Evolutionary conservation across 1,140 invertebrate genomes (phyloP).

Genomic region (Leptestheria dahalacensis): DNA sequence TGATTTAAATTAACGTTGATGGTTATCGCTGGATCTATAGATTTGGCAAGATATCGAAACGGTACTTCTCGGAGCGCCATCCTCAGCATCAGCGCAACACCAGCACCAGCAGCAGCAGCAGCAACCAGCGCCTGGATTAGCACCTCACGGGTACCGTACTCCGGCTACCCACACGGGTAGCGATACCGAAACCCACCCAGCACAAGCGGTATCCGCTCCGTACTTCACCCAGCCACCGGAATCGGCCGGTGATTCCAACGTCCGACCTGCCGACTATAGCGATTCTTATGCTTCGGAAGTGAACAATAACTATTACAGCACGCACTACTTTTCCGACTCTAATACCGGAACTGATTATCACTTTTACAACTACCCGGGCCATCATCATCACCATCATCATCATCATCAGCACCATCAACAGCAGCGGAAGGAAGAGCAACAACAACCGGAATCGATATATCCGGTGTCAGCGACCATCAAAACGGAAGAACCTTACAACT

Average conservation of each 20-base stretch:
- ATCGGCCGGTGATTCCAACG: not conserved
- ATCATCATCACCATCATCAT: slow-evolving; percentile 1
- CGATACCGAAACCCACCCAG: not conserved
- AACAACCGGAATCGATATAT: not conserved
- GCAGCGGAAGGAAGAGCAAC: too few species aligned
- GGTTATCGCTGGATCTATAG: slow-evolving; percentile 20
- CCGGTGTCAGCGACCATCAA: not conserved
- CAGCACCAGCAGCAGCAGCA: not conserved
- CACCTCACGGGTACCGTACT: not conserved
- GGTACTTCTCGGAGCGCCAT: slow-evolving; percentile 25
- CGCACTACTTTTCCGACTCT: not conserved
- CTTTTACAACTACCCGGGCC: slow-evolving; percentile 7
- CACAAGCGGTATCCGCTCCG: not conserved
- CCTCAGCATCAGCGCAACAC: too few species aligned
- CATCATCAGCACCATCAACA: not conserved
- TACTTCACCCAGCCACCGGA: not conserved
- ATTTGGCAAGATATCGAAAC: slow-evolving; percentile 38
- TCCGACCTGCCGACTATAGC: not conserved
- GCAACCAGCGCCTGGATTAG: not conserved
- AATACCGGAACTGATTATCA: not conserved
- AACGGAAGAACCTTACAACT: not conserved
- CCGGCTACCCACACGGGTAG: not conserved
- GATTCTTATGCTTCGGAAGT: not conserved
- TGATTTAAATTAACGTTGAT: not conserved
- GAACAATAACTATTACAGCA: slow-evolving; percentile 1